Base-by-base conservation (phyloP, 2,797 vertebrate genomes). In the Helostoma temminkii region DNA sequence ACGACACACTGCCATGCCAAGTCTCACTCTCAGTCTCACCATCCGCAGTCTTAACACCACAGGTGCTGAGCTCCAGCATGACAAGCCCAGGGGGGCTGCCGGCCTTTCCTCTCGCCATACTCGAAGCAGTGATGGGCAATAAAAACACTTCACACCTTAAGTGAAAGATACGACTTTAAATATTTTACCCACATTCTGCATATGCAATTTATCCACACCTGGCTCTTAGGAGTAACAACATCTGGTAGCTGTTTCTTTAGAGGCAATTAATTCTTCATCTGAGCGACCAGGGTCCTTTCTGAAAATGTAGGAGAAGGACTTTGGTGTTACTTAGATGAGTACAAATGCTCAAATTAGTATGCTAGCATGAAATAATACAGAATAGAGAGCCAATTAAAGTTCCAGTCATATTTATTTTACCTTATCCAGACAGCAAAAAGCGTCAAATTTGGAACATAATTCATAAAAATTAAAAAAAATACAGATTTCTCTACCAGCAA, bases 101-200 rank as follows among this genome's bases (percentile, higher is more conserved):
- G 84, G 77, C 78, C 86, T 79, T 85, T 79, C 80, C 74, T 66
- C 76, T 74, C 15, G 2, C 78, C 65, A 66, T 74, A 87, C 84
- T 82, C 86, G 84, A 78, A 86, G 78, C 86, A 86, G 91, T 89
- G 92, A 93, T 89, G 85, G 87, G 88, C 89, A 91, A 92, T 94
- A 94, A 94, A 94, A 94, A 80, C 91, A 91, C 91, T 92, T 91
- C 84, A 82, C 89, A 90, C 88, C 89, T 88, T 92, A 93, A 91
- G 88, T 93, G 92, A 92, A 91, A 93, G 92, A 94, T 92, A 92
- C 91, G 84, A 93, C 86, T 94, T 93, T 94, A 94, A 95, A 94
- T 95, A 94, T 94, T 93, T 94, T 92, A 92, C 89, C 90, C 91
- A 91, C 90, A 93, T 89, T 88, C 88, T 93, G 90, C 91, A 90